phyloP scores from a whole-genome alignment of 2,888 invertebrate species.

The Chironomus tentans region DNA sequence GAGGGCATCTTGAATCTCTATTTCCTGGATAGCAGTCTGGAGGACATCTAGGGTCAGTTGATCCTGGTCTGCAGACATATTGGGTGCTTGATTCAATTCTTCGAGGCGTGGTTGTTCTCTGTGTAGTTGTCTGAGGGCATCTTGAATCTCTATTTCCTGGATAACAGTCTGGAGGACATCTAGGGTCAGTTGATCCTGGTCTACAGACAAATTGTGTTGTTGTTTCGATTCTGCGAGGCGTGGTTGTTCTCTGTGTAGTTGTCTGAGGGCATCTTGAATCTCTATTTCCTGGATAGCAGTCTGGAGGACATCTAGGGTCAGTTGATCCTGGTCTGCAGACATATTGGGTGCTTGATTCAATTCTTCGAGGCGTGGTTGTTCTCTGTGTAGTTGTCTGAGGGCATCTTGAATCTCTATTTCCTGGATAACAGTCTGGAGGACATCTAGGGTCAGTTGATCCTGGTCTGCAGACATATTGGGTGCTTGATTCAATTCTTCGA shows the following conservation, averaged over 20 bases:
- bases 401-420: conserved; percentile 37
- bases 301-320: conserved; percentile 34
- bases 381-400: conserved; percentile 31
- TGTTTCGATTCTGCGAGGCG: conserved; percentile 32
- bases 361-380: conserved; percentile 19
- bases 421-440: conserved; percentile 36
- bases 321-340: conserved; percentile 37
- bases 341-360: conserved; percentile 32
- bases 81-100: conserved; percentile 32
- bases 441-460: conserved; percentile 37
- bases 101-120: conserved; percentile 30
- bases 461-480: conserved; percentile 33
- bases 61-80: conserved; percentile 38
- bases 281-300: conserved; percentile 43
- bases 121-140: conserved; percentile 34
- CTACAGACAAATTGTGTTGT: conserved; percentile 30
- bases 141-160: conserved; percentile 34
- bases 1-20: conserved; percentile 35
- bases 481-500: conserved; percentile 28
- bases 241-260: conserved; percentile 29
- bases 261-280: conserved; percentile 40
- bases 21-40: conserved; percentile 43
- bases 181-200: conserved; percentile 28
- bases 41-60: conserved; percentile 35
- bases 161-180: conserved; percentile 30